phyloP scores from a whole-genome alignment of 2,113 vertebrate species.

The Rostratula benghalensis region DNA sequence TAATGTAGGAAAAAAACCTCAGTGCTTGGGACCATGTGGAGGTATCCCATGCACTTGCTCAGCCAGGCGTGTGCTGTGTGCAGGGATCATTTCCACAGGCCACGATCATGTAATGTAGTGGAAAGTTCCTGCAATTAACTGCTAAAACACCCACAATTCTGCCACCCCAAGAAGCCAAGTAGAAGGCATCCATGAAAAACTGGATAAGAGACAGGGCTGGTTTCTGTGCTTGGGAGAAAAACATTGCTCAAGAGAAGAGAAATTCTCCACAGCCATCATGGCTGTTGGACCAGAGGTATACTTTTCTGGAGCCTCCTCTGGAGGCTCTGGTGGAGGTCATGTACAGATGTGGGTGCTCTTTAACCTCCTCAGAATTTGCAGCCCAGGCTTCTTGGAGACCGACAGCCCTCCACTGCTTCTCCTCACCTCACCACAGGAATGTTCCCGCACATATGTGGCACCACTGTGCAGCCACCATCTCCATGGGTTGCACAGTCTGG shows the following conservation, averaged over 20 bases:
- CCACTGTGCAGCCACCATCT: not conserved
- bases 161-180: not conserved
- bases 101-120: rapidly evolving
- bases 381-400: not conserved
- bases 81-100: not conserved
- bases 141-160: not conserved
- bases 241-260: not conserved
- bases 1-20: not conserved
- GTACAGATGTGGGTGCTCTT: not conserved
- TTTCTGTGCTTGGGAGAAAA: not conserved
- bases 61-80: not conserved
- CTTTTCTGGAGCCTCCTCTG: not conserved
- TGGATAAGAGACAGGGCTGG: not conserved
- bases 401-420: not conserved
- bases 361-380: not conserved
- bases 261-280: not conserved
- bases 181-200: not conserved
- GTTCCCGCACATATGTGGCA: not conserved
- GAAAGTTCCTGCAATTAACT: not conserved
- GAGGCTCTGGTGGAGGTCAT: not conserved
- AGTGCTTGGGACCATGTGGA: not conserved
- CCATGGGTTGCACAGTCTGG: rapidly evolving
- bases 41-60: not conserved
- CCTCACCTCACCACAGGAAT: not conserved
- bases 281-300: not conserved